A percentile compares a stretch with the other conserved stretches of the same genome.
These are phyloP conservation scores for Engystomops pustulosus DNA, from an alignment of 2,113 vertebrate species.

Conservation along the genomic window DNA sequence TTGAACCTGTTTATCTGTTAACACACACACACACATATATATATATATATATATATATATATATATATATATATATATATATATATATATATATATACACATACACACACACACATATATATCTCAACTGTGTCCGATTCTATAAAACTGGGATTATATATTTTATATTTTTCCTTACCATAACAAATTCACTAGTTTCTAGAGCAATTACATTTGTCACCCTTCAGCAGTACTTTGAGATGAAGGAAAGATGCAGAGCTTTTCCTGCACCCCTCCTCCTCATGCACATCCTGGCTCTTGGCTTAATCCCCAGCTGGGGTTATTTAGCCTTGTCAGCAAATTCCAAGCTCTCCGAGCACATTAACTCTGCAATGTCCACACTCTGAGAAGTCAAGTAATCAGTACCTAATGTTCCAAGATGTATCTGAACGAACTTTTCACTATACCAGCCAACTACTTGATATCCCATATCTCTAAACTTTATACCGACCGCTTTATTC, in stretches of 20 bases:
- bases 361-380: constrained; percentile 32
- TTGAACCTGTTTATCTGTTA: no score
- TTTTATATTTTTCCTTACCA: no score
- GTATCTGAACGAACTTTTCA: background rate
- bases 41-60: no score
- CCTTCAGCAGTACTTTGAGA: background rate
- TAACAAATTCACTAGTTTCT: background rate
- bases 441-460: no score
- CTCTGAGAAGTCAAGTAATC: background rate
- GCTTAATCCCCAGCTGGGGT: constrained; percentile 37
- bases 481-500: no score
- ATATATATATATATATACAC: no score
- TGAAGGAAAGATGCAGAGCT: background rate
- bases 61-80: no score
- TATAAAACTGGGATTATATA: no score
- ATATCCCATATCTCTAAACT: background rate
- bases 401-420: background rate
- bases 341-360: constrained; percentile 34
- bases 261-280: background rate
- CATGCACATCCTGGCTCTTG: background rate
- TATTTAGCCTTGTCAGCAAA: constrained; percentile 51
- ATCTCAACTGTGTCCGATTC: no score
- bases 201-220: no score
- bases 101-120: no score
- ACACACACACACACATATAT: no score